Evolutionary conservation across 2,113 vertebrate species (phyloP).

Genomic region (Hoplias malabaricus): DNA sequence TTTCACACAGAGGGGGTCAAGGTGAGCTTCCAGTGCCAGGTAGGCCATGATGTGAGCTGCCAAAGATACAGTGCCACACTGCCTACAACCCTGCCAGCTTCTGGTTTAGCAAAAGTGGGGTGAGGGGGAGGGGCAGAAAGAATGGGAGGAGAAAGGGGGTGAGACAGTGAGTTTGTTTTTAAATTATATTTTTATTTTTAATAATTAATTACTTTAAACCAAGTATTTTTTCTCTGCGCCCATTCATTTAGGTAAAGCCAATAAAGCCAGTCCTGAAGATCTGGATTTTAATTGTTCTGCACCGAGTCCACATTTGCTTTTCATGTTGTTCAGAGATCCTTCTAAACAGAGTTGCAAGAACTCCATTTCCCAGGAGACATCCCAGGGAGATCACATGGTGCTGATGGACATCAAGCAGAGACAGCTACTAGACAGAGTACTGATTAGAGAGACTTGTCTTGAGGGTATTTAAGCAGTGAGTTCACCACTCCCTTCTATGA

Average conservation of each 20-base stretch:
- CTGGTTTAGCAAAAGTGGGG: constrained; percentile 29
- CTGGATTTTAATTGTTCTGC: constrained; percentile 4
- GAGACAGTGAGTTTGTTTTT: too few species aligned
- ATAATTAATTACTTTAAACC: constrained; percentile 59
- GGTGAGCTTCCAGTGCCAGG: constrained; percentile 58
- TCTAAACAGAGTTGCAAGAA: not conserved
- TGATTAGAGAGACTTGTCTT: too few species aligned
- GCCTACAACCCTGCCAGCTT: constrained; percentile 27
- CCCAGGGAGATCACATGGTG: too few species aligned
- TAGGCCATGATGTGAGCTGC: constrained; percentile 28
- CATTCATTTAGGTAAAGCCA: not conserved
- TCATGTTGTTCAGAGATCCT: not conserved
- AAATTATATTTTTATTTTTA: too few species aligned
- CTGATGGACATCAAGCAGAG: too few species aligned
- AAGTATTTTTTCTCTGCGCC: constrained; percentile 24
- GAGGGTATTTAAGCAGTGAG: too few species aligned
- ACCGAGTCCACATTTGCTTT: not conserved
- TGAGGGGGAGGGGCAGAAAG: not conserved
- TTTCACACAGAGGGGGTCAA: constrained; percentile 51
- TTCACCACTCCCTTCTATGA: too few species aligned
- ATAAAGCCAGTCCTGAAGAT: not conserved
- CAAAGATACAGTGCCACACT: not conserved
- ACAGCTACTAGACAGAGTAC: too few species aligned
- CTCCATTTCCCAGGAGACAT: too few species aligned
- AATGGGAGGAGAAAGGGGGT: constrained; percentile 41